These are phyloP conservation scores for Chaetops frenatus DNA, from an alignment of 2,113 vertebrate species.

Conservation along the genomic window DNA sequence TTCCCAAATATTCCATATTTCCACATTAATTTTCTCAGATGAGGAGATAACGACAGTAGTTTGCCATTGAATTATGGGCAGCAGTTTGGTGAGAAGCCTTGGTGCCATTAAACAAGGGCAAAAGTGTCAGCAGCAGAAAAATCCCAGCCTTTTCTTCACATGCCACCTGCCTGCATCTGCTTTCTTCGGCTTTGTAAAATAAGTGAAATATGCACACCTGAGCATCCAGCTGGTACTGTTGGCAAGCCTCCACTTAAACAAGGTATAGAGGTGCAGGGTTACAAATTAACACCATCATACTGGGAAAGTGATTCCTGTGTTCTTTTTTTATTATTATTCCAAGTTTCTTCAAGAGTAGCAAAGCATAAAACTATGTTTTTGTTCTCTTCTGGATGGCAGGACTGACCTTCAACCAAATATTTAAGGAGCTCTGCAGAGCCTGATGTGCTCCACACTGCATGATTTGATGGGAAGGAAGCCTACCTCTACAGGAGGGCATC, in stretches of 20 bases:
- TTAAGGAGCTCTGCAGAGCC: background rate
- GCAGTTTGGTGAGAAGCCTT: no score
- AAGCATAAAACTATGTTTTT: background rate
- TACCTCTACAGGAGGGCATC: background rate
- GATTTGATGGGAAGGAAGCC: background rate
- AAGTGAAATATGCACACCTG: background rate
- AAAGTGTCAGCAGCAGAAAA: background rate
- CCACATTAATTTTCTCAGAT: no score
- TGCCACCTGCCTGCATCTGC: background rate
- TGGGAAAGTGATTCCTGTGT: background rate
- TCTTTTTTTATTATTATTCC: background rate
- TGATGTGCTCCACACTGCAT: background rate
- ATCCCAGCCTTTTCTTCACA: accelerated
- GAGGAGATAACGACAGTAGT: no score
- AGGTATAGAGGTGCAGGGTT: background rate
- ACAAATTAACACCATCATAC: background rate
- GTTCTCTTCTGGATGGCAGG: background rate
- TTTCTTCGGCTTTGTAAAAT: background rate
- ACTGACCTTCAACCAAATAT: conserved; percentile 45
- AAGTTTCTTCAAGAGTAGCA: background rate
- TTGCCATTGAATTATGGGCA: no score
- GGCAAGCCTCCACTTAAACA: background rate
- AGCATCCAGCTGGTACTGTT: background rate
- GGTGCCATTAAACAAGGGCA: no score
- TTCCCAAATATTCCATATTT: background rate